phyloP scores from a whole-genome alignment of 2,113 vertebrate genomes.

The Trichomycterus rosablanca region DNA sequence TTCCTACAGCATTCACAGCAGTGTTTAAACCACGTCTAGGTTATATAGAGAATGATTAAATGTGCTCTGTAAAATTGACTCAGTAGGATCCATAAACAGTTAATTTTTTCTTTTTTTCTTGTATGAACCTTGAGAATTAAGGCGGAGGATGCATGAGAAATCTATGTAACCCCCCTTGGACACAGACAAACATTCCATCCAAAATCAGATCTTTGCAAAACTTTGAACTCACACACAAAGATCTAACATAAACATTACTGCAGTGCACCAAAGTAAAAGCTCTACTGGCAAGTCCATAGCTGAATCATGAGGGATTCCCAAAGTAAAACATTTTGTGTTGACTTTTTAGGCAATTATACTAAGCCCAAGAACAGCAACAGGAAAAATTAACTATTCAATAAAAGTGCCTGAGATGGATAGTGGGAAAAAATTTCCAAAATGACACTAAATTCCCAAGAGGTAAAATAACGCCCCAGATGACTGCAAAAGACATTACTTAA shows the following conservation, averaged over 20 bases:
- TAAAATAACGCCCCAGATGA: conserved; percentile 34
- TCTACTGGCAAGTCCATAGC: conserved; percentile 44
- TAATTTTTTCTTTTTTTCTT: conserved; percentile 12
- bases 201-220: conserved; percentile 50
- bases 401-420: conserved; percentile 42
- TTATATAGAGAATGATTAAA: conserved; percentile 9
- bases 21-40: conserved; percentile 1
- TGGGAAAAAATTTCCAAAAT: conserved; percentile 35
- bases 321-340: conserved; percentile 50
- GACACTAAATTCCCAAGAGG: conserved; percentile 38
- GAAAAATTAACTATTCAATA: conserved; percentile 59
- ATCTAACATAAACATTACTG: conserved; percentile 48
- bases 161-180: conserved; percentile 47
- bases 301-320: conserved; percentile 48
- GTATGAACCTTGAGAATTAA: conserved; percentile 39
- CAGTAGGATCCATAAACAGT: too few species aligned
- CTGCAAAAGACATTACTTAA: conserved; percentile 46
- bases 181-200: conserved; percentile 54
- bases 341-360: conserved; percentile 47
- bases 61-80: too few species aligned
- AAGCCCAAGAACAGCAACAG: conserved; percentile 48
- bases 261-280: conserved; percentile 37
- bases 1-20: conserved; percentile 4
- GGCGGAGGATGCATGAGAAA: conserved; percentile 49
- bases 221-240: conserved; percentile 46